phyloP scores from a whole-genome alignment of 2,888 invertebrate genomes.

The Drosophila anomalata region DNA sequence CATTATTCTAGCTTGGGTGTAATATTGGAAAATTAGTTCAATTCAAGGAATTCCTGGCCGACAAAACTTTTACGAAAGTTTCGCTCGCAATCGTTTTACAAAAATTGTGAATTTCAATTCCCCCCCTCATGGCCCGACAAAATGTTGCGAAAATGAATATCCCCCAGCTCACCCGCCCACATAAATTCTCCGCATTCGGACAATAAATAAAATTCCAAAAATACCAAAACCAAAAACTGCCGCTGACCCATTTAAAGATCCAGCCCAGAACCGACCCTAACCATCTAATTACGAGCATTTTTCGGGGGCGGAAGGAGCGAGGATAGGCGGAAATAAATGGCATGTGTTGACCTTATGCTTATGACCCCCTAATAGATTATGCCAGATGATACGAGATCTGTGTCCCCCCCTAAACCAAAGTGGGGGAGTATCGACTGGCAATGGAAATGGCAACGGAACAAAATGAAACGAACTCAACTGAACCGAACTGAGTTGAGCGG shows the following conservation, averaged over 20 bases:
- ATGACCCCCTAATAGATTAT: constrained; percentile 73
- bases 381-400: constrained; percentile 49
- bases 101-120: constrained; percentile 51
- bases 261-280: not conserved
- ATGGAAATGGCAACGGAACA: constrained; percentile 25
- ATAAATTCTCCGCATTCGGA: constrained; percentile 40
- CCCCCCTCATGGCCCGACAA: constrained; percentile 44
- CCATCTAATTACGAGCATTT: constrained; percentile 43
- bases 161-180: not conserved
- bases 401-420: constrained; percentile 9
- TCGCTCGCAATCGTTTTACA: constrained; percentile 9
- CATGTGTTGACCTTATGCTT: constrained; percentile 70
- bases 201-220: constrained; percentile 60
- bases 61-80: constrained; percentile 15
- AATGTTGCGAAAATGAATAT: constrained; percentile 50
- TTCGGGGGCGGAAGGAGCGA: constrained; percentile 13
- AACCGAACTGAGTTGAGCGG: constrained; percentile 42
- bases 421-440: constrained; percentile 13
- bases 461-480: constrained; percentile 29
- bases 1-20: not conserved
- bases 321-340: constrained; percentile 56
- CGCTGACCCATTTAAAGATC: constrained; percentile 55
- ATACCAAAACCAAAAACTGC: constrained; percentile 39
- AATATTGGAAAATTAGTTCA: constrained; percentile 2
- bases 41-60: not conserved